Percentiles rank a stretch among this genome's conserved stretches.
These are phyloP conservation scores for Dolichallabes microphthalmus DNA, from an alignment of 2,113 vertebrate species.

Conservation along the genomic window DNA sequence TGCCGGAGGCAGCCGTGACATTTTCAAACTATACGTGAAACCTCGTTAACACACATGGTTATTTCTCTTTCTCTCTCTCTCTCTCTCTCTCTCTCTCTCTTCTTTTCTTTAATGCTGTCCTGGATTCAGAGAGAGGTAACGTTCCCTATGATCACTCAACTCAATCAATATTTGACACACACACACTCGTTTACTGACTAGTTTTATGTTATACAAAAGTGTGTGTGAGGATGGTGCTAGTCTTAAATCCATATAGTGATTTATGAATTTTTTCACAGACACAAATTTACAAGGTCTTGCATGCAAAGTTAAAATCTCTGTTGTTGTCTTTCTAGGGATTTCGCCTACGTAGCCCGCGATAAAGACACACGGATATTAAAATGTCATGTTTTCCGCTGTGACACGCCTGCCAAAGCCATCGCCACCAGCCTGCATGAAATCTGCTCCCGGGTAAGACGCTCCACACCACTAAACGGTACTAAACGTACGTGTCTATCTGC, in stretches of 20 bases:
- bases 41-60: not conserved
- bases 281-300: not conserved
- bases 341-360: slow-evolving; percentile 96
- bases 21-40: slow-evolving; percentile 28
- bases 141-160: slow-evolving; percentile 27
- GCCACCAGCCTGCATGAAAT: slow-evolving; percentile 98
- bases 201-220: not conserved
- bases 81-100: not conserved
- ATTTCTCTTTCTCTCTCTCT: not conserved
- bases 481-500: not conserved
- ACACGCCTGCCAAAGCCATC: slow-evolving; percentile 98
- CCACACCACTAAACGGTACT: not conserved
- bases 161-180: not conserved
- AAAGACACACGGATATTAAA: slow-evolving; percentile 96
- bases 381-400: slow-evolving; percentile 99
- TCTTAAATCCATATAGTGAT: slow-evolving; percentile 30
- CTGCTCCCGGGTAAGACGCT: slow-evolving; percentile 89
- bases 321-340: slow-evolving; percentile 78
- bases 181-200: not conserved
- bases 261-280: slow-evolving; percentile 2
- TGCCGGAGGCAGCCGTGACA: not conserved
- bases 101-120: slow-evolving; percentile 67
- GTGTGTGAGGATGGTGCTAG: slow-evolving; percentile 23
- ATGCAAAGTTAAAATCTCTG: not conserved
- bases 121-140: slow-evolving; percentile 89